Conservation (phyloP, 1,140 invertebrate genomes). For the Sipha flava region DNA sequence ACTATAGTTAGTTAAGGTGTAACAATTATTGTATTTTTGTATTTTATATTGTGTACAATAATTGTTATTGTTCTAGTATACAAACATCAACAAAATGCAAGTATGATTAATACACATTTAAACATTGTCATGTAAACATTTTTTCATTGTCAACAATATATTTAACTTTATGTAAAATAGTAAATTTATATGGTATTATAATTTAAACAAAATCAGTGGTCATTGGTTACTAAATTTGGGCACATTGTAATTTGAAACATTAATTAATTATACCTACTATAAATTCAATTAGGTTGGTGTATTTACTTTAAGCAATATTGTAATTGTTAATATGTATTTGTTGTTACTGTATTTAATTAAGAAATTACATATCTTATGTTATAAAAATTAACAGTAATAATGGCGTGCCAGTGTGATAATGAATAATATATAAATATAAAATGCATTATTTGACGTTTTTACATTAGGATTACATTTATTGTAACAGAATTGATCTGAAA, state of each 20-base stretch:
- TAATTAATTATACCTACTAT: background rate
- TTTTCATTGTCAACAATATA: background rate
- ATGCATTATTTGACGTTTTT: too few species aligned
- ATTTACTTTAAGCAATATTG: background rate
- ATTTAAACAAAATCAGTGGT: background rate
- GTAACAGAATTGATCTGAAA: too few species aligned
- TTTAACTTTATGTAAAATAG: background rate
- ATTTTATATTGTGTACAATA: too few species aligned
- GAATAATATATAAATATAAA: too few species aligned
- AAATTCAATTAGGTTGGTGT: background rate
- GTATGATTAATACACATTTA: background rate
- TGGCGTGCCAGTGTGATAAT: too few species aligned
- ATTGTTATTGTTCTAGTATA: background rate
- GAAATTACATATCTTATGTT: background rate
- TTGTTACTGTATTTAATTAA: background rate
- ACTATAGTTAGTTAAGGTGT: background rate
- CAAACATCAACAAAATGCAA: background rate
- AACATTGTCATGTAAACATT: background rate
- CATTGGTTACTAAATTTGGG: background rate
- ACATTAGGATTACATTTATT: too few species aligned
- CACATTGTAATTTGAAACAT: background rate
- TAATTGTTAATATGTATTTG: background rate
- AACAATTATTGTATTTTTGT: background rate
- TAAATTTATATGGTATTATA: slow-evolving; percentile 5
- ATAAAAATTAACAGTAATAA: background rate